Evolutionary conservation across 1,140 invertebrate genomes (phyloP), one percentile per base, ranked within the genome.

Genomic region (Lepidurus apus): DNA sequence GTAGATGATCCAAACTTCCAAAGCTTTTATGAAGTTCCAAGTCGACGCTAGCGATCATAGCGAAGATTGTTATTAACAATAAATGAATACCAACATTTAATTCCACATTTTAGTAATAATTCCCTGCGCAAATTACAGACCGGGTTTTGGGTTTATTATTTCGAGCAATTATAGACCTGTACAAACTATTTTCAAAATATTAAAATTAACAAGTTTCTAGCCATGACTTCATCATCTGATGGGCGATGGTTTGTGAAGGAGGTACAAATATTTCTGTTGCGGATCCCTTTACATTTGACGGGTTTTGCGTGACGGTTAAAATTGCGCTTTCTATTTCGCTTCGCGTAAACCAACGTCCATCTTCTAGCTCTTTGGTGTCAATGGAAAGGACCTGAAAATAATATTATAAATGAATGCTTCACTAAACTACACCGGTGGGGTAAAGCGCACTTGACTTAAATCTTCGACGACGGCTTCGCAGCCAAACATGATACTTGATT

Each of bases 401-500:
- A 24, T 11, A 78, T 65, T 42, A 74, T 24, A 42, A 74, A 7
- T 47, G 65, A 77, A n/a, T n/a, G 11, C 65, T 53, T 42, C 26
- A 24, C 73, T 24, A 53, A 43, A 21, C 42, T 78, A n/a, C 10
- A 74, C n/a, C 73, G 13, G 42, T 74, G 17, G 77, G 47, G 10
- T 24, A 11, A n/a, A 73, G 8, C 24, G 73, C n/a, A 80, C 74
- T 43, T 43, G 47, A 4, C 43, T 44, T 80, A 73, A 80, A 45
- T 80, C 80, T 75, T 79, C 79, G 11, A 81, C 82, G 10, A 80
- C 83, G 0, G 87, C 87, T 43, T 85, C 83, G 80, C 87, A 89
- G 1, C 87, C 88, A 8, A 88, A 82, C 89, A 90, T 90, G 1
- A 90, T 82, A 24, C 86, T 86, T 17, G 86, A 85, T 44, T 83